phyloP scores from a whole-genome alignment of 2,797 vertebrate species.

The Limnodromus scolopaceus region DNA sequence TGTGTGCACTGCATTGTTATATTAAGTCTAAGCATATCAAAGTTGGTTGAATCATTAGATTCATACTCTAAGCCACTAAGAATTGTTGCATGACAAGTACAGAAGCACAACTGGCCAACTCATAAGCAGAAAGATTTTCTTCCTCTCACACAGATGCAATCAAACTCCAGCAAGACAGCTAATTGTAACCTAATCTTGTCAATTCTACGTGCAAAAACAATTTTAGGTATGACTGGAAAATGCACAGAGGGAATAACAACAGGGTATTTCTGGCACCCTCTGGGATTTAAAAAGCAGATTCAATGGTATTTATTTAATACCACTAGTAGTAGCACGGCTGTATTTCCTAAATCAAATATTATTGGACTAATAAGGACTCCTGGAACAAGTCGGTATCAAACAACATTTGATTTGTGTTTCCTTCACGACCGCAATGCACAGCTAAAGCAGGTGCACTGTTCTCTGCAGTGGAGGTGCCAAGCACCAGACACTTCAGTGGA shows the following conservation, averaged over 20 bases:
- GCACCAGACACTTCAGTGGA: neutral
- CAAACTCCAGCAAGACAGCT: slow-evolving; percentile 3
- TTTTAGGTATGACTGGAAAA: slow-evolving; percentile 3
- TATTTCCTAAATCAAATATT: slow-evolving; percentile 20
- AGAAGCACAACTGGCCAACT: neutral
- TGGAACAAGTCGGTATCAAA: neutral
- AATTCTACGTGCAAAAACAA: neutral
- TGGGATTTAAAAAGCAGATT: slow-evolving; percentile 12
- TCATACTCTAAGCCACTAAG: neutral
- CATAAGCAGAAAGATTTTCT: neutral
- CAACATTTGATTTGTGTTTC: neutral
- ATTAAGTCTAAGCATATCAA: neutral
- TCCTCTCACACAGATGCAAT: neutral
- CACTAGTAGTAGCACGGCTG: neutral
- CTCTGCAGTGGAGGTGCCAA: neutral
- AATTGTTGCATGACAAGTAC: neutral
- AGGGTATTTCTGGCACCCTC: neutral
- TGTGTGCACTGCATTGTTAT: neutral
- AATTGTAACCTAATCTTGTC: slow-evolving; percentile 7
- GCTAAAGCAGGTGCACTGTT: neutral
- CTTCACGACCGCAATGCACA: fast-evolving
- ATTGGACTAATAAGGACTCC: slow-evolving; percentile 23
- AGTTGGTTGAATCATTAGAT: neutral
- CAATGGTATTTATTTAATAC: neutral
- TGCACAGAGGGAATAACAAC: neutral